Base-by-base conservation (phyloP, 2,797 vertebrate genomes). In the Lacerta bilineata region DNA sequence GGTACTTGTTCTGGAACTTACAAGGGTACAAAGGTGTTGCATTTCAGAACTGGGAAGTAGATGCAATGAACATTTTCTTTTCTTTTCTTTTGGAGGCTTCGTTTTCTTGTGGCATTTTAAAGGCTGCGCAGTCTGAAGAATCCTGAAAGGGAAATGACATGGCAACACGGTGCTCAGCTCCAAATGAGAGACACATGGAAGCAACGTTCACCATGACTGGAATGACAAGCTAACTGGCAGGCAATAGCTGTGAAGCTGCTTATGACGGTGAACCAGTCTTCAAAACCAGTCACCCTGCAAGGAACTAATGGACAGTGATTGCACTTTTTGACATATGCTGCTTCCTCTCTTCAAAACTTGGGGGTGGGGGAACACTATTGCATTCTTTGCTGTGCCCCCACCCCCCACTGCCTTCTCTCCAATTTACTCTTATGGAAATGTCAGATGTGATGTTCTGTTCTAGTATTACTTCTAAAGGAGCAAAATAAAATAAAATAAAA, bases 41-140 rank as follows among this genome's bases (percentile, higher is more conserved):
- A 82, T 86, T 64, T 75, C 87, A 33, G 86, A 55, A 61, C 41
- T 41, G 15, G 13, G 10, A 27, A 66, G 41, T 83, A 81, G 83
- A 61, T 39, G n/a, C 10, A 33, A 39, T 2, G 7, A 36, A 90
- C 25, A 25, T 43, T 39, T 64, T 50, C 1, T 15, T 1, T 1
- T 39, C 0, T 18, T 29, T 1, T 80, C 0, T 39, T 41, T 6
- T 36, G 11, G 41, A 29, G 3, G 1, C 0, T 76, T 84, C 5
- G 55, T 41, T 13, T 3, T 84, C 18, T 84, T 69, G 1, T 25
- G 76, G 3, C 20, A 46, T 55, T 80, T 72, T 81, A 87, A 85
- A 82, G 84, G 43, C 66, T 86, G 25, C 88, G 15, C 8, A 86
- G 8, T 90, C 87, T 83, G 46, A 75, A 86, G 69, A 87, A 80